Evolutionary conservation across 2,113 vertebrate species (phyloP).

Genomic region (Apteryx mantelli): DNA sequence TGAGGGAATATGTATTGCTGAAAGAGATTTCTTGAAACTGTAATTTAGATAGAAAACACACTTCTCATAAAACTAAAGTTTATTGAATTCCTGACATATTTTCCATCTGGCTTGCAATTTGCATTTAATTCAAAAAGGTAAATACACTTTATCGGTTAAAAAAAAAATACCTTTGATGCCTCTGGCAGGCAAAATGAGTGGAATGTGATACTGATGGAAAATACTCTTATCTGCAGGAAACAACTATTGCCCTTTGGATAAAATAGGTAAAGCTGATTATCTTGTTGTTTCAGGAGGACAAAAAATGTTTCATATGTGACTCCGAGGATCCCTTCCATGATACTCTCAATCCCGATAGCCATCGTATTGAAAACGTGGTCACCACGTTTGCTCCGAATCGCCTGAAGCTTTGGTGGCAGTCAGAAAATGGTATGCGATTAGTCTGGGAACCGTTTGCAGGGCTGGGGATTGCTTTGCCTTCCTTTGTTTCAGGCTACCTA

Average conservation of each 20-base stretch:
- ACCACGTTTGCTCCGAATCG: conserved; percentile 93
- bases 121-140: conserved; percentile 50
- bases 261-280: conserved; percentile 48
- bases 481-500: conserved; percentile 37
- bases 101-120: conserved; percentile 53
- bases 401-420: conserved; percentile 98
- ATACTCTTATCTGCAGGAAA: conserved; percentile 62
- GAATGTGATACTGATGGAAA: conserved; percentile 47
- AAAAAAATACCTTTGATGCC: conserved; percentile 18
- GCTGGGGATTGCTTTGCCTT: neutral
- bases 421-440: conserved; percentile 89
- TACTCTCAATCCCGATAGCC: conserved; percentile 80
- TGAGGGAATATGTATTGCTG: neutral
- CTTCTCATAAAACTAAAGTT: conserved; percentile 54
- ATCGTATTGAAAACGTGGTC: conserved; percentile 94
- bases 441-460: neutral
- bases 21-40: conserved; percentile 49
- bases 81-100: conserved; percentile 62
- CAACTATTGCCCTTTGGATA: conserved; percentile 13
- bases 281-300: conserved; percentile 89
- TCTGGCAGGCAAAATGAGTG: conserved; percentile 46
- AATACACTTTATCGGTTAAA: conserved; percentile 28
- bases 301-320: conserved; percentile 95
- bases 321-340: conserved; percentile 82
- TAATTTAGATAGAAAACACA: conserved; percentile 33